Base-by-base conservation (phyloP, 2,888 invertebrate genomes). In the Drosophila ustulata region DNA sequence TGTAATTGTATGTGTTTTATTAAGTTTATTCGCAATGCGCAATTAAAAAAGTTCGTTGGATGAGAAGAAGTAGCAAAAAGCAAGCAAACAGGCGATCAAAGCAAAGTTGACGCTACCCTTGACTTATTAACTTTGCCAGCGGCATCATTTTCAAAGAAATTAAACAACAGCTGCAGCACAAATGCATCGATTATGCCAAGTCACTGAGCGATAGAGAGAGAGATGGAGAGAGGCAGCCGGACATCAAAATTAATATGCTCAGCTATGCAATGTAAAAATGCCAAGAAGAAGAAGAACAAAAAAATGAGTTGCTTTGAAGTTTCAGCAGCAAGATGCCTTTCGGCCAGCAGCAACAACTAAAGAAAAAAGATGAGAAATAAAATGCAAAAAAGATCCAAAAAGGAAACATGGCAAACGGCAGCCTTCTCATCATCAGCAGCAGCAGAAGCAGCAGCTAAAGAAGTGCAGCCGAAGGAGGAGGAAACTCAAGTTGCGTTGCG, bases 141-240 rank as follows among this genome's bases (percentile, higher is more conserved):
- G 78, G 59, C 49, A 71, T 75, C 77, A 71, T 75, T 79, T 75
- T 72, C 79, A 82, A 83, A 83, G 75, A 66, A 80, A 71, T 81
- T 80, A 71, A 78, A 64, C 71, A 71, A 75, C 52, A 63, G 25
- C 45, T 9, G 68, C 68, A 67, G 47, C 61, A 67, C 63, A 78
- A 78, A 71, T 80, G 80, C 82, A 84, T 84, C 84, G 82, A 82
- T 82, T 82, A 82, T 82, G 82, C 64, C 67, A 68, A 83, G 82
- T 67, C 84, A 77, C 61, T 63, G 58, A 52, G 66, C 18, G 62
- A 65, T 51, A 18, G 18, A 18, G 18, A 18, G 18, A 18, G 18
- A 18, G 18, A 18, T 18, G 18, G 18, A 18, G 18, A 18, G 18
- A 18, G 18, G 18, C 55, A 51, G 68, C 56, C 63, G 67, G 71